Conservation (phyloP, 1,140 invertebrate genomes). For the Coenobita brevimanus region DNA sequence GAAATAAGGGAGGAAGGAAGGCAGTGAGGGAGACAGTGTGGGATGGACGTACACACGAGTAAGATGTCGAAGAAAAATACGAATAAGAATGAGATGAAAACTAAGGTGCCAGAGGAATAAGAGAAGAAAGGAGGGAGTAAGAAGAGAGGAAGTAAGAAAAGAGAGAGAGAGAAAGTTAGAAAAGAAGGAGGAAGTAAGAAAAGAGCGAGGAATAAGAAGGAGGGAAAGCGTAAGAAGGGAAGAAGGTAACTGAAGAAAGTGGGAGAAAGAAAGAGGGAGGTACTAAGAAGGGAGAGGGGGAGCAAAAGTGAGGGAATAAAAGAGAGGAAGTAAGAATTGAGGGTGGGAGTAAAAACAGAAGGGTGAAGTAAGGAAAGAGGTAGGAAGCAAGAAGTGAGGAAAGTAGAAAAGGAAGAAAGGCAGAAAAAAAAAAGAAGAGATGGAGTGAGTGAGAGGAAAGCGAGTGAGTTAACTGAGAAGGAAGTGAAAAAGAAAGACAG, state of each 20-base stretch:
- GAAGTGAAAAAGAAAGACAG: not conserved
- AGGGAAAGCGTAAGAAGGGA: not conserved
- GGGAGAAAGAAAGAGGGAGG: conserved; percentile 1
- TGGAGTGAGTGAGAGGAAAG: not conserved
- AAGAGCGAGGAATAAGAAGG: not conserved
- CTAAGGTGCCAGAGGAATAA: too few species aligned
- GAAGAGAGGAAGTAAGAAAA: not conserved
- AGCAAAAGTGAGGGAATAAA: not conserved
- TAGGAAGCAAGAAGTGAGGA: not conserved
- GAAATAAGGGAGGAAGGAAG: too few species aligned
- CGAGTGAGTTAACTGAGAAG: not conserved
- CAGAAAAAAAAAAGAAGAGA: not conserved
- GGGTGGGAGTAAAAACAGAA: not conserved
- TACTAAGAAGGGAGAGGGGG: not conserved
- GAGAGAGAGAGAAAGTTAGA: conserved; percentile 14
- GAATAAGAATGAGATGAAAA: too few species aligned
- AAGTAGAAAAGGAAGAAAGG: not conserved
- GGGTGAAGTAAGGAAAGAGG: not conserved
- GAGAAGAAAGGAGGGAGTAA: too few species aligned
- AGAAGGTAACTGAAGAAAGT: not conserved
- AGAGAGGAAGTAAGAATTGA: not conserved
- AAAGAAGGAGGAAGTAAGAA: not conserved
- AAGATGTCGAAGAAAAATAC: too few species aligned
- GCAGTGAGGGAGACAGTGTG: too few species aligned
- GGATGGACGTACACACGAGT: too few species aligned